phyloP scores from a whole-genome alignment of 2,888 invertebrate species.

The Theodoxus fluviatilis region DNA sequence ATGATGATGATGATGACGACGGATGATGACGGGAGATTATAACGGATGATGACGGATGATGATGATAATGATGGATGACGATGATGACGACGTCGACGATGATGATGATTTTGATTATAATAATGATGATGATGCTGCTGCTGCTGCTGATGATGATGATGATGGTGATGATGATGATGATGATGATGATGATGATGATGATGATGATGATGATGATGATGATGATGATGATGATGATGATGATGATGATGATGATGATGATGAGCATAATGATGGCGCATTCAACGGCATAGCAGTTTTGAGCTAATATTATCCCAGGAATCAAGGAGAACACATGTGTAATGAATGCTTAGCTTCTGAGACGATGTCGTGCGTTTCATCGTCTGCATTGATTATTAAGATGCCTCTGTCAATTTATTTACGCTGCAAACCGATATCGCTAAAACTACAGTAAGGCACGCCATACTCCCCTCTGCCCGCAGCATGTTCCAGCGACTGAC shows the following conservation, averaged over 20 bases:
- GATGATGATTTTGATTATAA: background rate
- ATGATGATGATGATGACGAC: background rate
- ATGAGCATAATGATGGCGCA: too few species aligned
- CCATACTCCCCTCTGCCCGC: slow-evolving; percentile 24
- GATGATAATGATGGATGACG: background rate
- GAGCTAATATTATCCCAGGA: too few species aligned
- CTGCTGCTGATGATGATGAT: background rate
- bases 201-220: background rate
- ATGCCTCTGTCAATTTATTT: too few species aligned
- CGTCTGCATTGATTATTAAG: too few species aligned
- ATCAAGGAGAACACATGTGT: too few species aligned
- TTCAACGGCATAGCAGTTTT: too few species aligned
- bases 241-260: too few species aligned
- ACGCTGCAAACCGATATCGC: background rate
- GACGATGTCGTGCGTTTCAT: too few species aligned
- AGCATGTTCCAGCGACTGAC: slow-evolving; percentile 67
- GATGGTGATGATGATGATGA: slow-evolving; percentile 1
- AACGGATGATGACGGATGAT: background rate
- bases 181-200: slow-evolving; percentile 2
- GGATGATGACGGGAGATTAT: background rate
- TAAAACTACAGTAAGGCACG: background rate
- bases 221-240: slow-evolving; percentile 2
- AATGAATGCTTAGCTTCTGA: too few species aligned
- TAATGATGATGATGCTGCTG: background rate
- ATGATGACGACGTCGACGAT: background rate